These are phyloP conservation scores for Origma solitaria DNA, from an alignment of 2,113 vertebrate genomes.

Conservation along the genomic window DNA sequence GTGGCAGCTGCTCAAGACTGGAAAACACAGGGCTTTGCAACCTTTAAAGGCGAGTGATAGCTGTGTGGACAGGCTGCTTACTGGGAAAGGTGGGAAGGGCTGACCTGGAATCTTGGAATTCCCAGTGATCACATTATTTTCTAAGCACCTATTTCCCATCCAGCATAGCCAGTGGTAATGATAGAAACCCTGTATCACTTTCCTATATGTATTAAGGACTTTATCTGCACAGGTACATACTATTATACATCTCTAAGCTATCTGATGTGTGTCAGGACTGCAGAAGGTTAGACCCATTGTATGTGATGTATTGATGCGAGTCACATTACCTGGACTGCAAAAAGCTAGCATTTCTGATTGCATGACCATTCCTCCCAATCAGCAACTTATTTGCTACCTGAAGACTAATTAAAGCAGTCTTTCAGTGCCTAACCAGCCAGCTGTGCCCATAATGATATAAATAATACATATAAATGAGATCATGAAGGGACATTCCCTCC, in stretches of 20 bases:
- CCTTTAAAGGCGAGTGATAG: background rate
- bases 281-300: background rate
- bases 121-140: background rate
- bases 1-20: background rate
- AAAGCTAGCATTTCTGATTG: background rate
- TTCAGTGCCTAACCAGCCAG: background rate
- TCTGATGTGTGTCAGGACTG: background rate
- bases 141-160: background rate
- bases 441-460: background rate
- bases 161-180: background rate
- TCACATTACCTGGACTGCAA: background rate
- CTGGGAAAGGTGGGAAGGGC: background rate
- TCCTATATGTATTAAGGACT: background rate
- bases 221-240: background rate
- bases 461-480: background rate
- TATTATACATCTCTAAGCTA: background rate
- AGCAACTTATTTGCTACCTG: background rate
- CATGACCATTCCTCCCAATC: background rate
- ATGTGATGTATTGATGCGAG: background rate
- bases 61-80: background rate
- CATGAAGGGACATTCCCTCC: background rate
- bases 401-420: background rate
- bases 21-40: background rate
- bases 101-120: background rate
- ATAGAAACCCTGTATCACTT: background rate